Percentiles rank a stretch among this genome's conserved stretches.
These are phyloP conservation scores for Polietes domitor DNA, from an alignment of 2,888 invertebrate genomes.

Conservation along the genomic window DNA sequence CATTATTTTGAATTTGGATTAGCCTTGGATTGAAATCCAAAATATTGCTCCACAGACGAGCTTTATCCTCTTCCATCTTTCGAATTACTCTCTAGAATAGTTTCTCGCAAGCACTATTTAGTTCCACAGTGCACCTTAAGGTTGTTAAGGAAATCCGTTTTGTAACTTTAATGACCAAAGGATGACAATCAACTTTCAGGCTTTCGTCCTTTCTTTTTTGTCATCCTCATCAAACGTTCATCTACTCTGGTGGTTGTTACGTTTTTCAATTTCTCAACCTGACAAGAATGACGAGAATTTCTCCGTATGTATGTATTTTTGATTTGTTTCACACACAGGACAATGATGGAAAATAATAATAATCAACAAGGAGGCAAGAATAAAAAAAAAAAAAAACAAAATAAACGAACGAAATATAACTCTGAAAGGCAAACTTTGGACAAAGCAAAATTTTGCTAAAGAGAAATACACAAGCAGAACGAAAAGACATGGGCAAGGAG, in stretches of 20 bases:
- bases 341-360: constrained; percentile 57
- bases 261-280: constrained; percentile 51
- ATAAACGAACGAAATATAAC: too few relatives aligned
- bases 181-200: constrained; percentile 53
- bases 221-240: constrained; percentile 10
- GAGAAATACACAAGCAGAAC: too few relatives aligned
- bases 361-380: constrained; percentile 15
- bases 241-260: constrained; percentile 41
- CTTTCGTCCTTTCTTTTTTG: background rate
- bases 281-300: constrained; percentile 62
- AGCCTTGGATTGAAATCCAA: too few relatives aligned
- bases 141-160: constrained; percentile 57
- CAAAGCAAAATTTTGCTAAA: constrained; percentile 53
- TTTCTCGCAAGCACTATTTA: background rate
- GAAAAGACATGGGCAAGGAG: constrained; percentile 64
- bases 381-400: constrained; percentile 39
- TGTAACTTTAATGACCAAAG: constrained; percentile 54
- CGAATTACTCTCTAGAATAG: too few relatives aligned
- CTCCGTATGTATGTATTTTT: constrained; percentile 59
- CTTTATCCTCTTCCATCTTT: too few relatives aligned
- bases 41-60: too few relatives aligned
- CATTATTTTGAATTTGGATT: too few relatives aligned
- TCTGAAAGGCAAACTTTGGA: constrained; percentile 54
- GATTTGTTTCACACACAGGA: constrained; percentile 57
- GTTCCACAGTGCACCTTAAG: constrained; percentile 45